phyloP scores from a whole-genome alignment of 2,113 vertebrate genomes.

The Procavia capensis region DNA sequence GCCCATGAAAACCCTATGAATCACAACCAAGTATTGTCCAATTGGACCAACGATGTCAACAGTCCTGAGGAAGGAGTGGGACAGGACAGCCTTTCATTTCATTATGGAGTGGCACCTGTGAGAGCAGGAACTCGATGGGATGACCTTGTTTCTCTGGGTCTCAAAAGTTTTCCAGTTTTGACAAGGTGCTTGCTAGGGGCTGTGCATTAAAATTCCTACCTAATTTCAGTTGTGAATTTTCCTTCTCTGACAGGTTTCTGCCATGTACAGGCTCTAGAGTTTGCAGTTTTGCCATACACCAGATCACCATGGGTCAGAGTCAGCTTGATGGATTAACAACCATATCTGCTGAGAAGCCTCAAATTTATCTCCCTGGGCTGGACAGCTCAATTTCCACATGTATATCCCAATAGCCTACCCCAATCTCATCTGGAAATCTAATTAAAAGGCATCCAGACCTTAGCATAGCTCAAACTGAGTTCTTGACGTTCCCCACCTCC shows the following conservation, averaged over 20 bases:
- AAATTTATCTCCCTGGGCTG: not conserved
- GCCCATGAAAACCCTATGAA: not conserved
- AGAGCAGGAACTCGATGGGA: no score
- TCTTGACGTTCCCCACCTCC: rapidly evolving
- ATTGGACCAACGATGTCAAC: not conserved
- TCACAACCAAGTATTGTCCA: not conserved
- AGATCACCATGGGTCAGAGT: not conserved
- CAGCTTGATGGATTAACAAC: not conserved
- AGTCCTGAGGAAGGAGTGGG: not conserved
- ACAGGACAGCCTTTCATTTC: not conserved
- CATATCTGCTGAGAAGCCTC: not conserved
- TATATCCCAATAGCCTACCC: not conserved
- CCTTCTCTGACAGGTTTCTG: not conserved
- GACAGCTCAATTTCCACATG: not conserved
- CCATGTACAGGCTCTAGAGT: not conserved
- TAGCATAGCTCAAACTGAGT: not conserved
- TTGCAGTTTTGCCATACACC: not conserved
- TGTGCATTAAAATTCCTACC: not conserved
- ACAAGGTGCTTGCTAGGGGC: not conserved
- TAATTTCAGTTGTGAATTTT: not conserved
- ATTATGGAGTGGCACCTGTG: not conserved
- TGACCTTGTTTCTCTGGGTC: not conserved
- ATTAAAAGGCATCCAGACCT: not conserved
- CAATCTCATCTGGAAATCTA: not conserved
- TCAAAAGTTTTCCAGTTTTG: not conserved